Percentiles rank a stretch among this genome's conserved stretches.
Evolutionary conservation across 1,140 invertebrate genomes (phyloP).

Genomic region (Andricus grossulariae): DNA sequence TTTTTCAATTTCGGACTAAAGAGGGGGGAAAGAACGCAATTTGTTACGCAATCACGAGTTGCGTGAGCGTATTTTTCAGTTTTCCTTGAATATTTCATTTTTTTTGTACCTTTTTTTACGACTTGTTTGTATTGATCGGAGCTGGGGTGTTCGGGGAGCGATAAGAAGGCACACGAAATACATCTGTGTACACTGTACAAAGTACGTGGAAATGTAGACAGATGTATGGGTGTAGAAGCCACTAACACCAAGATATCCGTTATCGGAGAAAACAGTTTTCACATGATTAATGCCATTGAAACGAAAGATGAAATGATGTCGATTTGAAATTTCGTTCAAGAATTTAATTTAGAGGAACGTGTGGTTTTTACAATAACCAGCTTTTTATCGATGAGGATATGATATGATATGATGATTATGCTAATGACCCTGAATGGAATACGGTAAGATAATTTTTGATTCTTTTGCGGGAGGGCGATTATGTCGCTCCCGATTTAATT

Average conservation of each 20-base stretch:
- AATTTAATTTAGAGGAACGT: neutral
- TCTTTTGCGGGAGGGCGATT: slow-evolving; percentile 1
- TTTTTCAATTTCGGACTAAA: neutral
- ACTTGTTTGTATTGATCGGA: neutral
- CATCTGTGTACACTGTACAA: neutral
- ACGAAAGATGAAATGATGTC: slow-evolving; percentile 4
- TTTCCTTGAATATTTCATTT: no score
- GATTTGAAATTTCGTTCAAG: slow-evolving; percentile 16
- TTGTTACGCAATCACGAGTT: slow-evolving; percentile 26
- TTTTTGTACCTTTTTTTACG: neutral
- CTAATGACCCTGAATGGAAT: slow-evolving; percentile 19
- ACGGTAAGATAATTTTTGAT: slow-evolving; percentile 31
- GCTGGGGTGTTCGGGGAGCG: slow-evolving; percentile 23
- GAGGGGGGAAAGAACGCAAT: neutral
- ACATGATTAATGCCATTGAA: slow-evolving; percentile 1
- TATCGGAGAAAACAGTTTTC: neutral
- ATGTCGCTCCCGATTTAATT: neutral
- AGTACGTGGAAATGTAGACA: neutral
- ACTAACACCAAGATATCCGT: neutral
- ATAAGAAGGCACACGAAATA: slow-evolving; percentile 21
- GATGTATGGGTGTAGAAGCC: neutral
- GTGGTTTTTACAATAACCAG: slow-evolving; percentile 21
- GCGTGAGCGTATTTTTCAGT: neutral
- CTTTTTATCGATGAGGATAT: slow-evolving; percentile 30
- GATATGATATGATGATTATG: slow-evolving; percentile 35